phyloP scores from a whole-genome alignment of 2,888 invertebrate species.

The Tinea semifulvella region DNA sequence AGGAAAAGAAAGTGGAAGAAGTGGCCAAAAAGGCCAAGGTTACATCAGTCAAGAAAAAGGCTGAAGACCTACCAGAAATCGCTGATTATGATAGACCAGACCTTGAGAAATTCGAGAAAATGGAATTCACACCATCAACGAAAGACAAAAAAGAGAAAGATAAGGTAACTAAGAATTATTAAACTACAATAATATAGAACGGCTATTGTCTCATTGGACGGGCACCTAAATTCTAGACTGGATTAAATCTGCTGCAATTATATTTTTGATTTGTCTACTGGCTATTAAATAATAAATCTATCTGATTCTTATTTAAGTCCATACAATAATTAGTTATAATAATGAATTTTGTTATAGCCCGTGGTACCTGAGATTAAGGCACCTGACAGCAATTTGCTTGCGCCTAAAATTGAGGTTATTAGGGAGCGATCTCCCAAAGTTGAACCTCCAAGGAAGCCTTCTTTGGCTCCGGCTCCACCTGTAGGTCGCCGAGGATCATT shows the following conservation, averaged over 20 bases:
- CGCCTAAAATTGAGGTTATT: slow-evolving; percentile 89
- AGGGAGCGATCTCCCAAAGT: slow-evolving; percentile 77
- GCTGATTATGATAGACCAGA: slow-evolving; percentile 81
- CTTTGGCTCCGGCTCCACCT: slow-evolving; percentile 70
- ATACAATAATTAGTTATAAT: not conserved
- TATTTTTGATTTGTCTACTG: too few relatives aligned
- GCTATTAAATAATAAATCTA: too few relatives aligned
- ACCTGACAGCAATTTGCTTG: slow-evolving; percentile 64
- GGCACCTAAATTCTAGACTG: too few relatives aligned
- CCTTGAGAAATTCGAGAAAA: slow-evolving; percentile 73
- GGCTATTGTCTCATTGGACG: too few relatives aligned
- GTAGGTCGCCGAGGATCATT: slow-evolving; percentile 78
- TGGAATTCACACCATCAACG: slow-evolving; percentile 57
- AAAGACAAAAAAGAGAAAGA: slow-evolving; percentile 58
- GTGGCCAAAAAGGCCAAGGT: slow-evolving; percentile 58
- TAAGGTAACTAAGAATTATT: slow-evolving; percentile 37
- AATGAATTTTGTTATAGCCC: slow-evolving; percentile 17
- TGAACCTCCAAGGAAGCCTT: slow-evolving; percentile 76
- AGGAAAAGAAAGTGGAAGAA: slow-evolving; percentile 49
- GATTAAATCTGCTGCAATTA: too few relatives aligned
- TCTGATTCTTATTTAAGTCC: too few relatives aligned
- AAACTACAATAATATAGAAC: too few relatives aligned
- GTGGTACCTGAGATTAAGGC: slow-evolving; percentile 76
- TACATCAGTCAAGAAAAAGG: slow-evolving; percentile 59
- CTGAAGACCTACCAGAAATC: slow-evolving; percentile 68